Base-by-base conservation (phyloP, 2,888 invertebrate species). In the Rhimphoctona megacephalus region DNA sequence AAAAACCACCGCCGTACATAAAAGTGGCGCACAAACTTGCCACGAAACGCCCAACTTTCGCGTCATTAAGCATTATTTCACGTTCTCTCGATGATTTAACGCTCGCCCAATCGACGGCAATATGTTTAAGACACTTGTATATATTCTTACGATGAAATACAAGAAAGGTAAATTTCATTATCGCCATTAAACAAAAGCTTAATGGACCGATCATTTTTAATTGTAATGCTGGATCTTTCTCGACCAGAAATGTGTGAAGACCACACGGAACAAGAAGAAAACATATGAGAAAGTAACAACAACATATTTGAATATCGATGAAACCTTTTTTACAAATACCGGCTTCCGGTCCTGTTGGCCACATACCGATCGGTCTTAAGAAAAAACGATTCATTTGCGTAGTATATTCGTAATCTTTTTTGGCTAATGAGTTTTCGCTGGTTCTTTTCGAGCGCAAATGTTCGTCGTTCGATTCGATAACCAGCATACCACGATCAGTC, bases 1-100 rank as follows among this genome's bases (percentile, higher is more conserved):
- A 92, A 33, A 93, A 88, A 5, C 92, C 92, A 1, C 92, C 93
- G 8, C 89, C 88, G 74, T 92, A 92, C 92, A 92, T 92, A 61
- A 91, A 92, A 6, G n/a, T 83, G 0, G 90, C 91, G 77, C 90
- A 89, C 2, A 91, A 78, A 0, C 81, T 81, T 0, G 89, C 90
- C 22, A 92, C 80, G 49, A 85, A 89, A 30, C 91, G 87, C 1
- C 92, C 92, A 8, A 90, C 87, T 25, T 86, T 90, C 0, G 91
- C 92, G 33, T 90, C 90, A 3, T 25, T 70, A 3, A 89, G 33
- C 92, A 92, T 92, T 6, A 91, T 88, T 8, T 84, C 39, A 8
- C 86, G 85, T 33, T 92, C 92, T 0, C 82, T 30, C 0, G 25
- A 1, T 17, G 54, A 74, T 5, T 17, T 49, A 0, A 89, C 64